These are phyloP conservation scores for Okapia johnstoni DNA, from an alignment of 2,113 vertebrate genomes.

Conservation along the genomic window DNA sequence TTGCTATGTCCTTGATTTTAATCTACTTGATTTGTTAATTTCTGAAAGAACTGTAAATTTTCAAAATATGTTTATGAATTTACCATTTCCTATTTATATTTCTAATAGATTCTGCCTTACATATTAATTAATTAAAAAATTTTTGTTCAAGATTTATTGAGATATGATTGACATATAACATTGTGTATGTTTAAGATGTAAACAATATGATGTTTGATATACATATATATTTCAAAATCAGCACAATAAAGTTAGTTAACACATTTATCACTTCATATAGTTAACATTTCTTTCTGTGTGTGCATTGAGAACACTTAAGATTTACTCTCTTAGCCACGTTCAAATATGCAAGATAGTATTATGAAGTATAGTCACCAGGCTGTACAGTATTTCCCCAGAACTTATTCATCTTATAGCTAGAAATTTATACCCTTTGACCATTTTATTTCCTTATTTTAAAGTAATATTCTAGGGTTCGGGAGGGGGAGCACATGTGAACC, in stretches of 20 bases:
- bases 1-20: neutral
- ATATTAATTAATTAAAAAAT: neutral
- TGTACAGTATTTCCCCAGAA: neutral
- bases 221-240: neutral
- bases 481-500: no score
- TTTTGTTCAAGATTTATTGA: neutral
- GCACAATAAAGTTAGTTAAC: neutral
- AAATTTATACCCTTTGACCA: neutral
- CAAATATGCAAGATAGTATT: neutral
- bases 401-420: neutral
- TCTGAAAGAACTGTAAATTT: neutral
- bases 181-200: neutral
- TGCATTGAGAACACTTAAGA: neutral
- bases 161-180: neutral
- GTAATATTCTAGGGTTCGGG: neutral
- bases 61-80: neutral
- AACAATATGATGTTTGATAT: neutral
- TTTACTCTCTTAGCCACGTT: neutral
- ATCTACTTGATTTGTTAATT: neutral
- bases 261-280: neutral
- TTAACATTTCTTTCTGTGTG: neutral
- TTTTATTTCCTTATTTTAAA: constrained; percentile 5
- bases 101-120: neutral
- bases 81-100: neutral
- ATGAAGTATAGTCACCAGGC: neutral